These are phyloP conservation scores for Botia almorhae DNA, from an alignment of 2,797 vertebrate species.

Conservation along the genomic window DNA sequence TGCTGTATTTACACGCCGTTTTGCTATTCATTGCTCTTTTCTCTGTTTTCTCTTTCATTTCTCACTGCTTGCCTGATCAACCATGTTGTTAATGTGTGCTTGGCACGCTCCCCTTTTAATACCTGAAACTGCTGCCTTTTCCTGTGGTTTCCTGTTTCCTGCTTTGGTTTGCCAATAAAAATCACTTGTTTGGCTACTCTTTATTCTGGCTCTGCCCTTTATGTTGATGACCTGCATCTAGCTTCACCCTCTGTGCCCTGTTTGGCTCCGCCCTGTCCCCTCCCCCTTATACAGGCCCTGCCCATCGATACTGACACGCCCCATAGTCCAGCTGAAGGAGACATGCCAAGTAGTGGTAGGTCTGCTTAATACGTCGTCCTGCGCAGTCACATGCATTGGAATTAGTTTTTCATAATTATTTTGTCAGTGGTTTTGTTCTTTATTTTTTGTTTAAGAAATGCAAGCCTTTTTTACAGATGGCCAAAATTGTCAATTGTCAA, in stretches of 20 bases:
- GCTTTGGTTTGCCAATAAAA: constrained; percentile 68
- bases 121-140: constrained; percentile 51
- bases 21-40: constrained; percentile 37
- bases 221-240: constrained; percentile 81
- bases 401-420: constrained; percentile 1
- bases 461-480: neutral
- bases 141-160: constrained; percentile 47
- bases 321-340: constrained; percentile 86
- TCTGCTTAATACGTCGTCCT: constrained; percentile 63
- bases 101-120: constrained; percentile 10
- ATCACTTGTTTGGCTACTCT: constrained; percentile 77
- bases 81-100: constrained; percentile 19
- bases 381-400: constrained; percentile 40
- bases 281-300: constrained; percentile 90
- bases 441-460: neutral
- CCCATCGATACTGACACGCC: constrained; percentile 85
- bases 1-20: constrained; percentile 45
- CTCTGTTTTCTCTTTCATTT: constrained; percentile 14
- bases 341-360: constrained; percentile 88
- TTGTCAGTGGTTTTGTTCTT: neutral
- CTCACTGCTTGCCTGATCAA: neutral
- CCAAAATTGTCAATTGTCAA: neutral
- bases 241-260: constrained; percentile 88
- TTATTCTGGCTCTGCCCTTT: constrained; percentile 81
- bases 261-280: constrained; percentile 87